Percentiles rank a stretch among this genome's conserved stretches.
Conservation (phyloP, 2,113 vertebrate species). For the Benitochromis conjunctus region DNA sequence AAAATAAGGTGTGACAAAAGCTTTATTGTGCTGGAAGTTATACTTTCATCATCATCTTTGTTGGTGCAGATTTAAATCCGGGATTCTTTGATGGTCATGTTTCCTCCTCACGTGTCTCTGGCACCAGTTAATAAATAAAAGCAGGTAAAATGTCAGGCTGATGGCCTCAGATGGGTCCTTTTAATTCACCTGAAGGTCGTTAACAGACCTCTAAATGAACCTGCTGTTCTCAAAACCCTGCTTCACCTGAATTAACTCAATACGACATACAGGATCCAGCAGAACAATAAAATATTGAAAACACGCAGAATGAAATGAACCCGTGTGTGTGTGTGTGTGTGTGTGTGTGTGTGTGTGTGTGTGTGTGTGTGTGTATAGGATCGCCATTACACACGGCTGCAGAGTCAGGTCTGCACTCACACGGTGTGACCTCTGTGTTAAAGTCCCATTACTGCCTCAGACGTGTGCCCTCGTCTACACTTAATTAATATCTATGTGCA, state of each 20-base stretch:
- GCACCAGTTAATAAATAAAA: background rate
- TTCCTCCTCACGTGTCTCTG: background rate
- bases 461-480: background rate
- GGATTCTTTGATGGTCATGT: background rate
- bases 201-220: background rate
- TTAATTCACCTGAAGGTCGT: background rate
- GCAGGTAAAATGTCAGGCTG: background rate
- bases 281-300: background rate
- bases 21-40: background rate
- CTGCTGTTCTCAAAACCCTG: background rate
- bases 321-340: background rate
- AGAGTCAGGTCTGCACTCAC: constrained; percentile 2
- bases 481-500: background rate
- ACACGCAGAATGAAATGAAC: background rate
- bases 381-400: background rate
- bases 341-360: background rate
- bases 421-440: background rate
- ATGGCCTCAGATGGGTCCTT: background rate
- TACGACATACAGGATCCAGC: accelerated
- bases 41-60: accelerated
- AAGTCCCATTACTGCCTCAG: no score
- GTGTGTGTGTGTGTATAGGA: background rate
- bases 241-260: background rate
- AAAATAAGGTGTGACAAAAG: background rate
- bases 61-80: background rate